Conservation (phyloP, 2,797 vertebrate genomes). For the Neosilurus mollespiculum region DNA sequence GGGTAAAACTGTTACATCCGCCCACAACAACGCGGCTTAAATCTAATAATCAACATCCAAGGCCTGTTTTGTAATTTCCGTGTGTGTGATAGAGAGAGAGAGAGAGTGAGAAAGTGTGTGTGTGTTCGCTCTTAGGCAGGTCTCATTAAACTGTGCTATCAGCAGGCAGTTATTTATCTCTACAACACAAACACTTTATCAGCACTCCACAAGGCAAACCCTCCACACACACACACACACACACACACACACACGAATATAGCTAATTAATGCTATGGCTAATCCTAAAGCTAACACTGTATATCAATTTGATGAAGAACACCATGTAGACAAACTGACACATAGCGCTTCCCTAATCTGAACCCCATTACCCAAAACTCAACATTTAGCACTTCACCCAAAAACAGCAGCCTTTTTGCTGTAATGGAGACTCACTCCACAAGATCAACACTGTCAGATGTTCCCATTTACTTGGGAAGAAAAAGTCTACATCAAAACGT, state of each 20-base stretch:
- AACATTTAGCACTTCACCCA: too few species aligned
- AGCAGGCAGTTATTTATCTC: conserved; percentile 48
- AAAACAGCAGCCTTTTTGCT: neutral
- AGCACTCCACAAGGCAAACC: conserved; percentile 29
- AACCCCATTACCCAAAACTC: neutral
- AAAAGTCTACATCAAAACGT: neutral
- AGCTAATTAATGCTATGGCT: neutral
- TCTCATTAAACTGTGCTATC: conserved; percentile 33
- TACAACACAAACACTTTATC: conserved; percentile 46
- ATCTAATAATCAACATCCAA: conserved; percentile 15
- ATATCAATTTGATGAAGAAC: too few species aligned
- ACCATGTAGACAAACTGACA: too few species aligned
- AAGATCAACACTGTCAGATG: neutral
- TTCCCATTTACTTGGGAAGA: neutral
- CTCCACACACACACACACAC: neutral
- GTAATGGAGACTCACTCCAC: neutral
- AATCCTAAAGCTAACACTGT: neutral
- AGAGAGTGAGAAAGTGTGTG: neutral
- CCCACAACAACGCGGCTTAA: conserved; percentile 4
- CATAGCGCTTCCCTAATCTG: neutral
- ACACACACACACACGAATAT: neutral
- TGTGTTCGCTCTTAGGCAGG: neutral
- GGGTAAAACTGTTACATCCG: neutral
- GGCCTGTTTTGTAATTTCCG: neutral
- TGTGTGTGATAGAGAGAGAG: neutral